phyloP scores from a whole-genome alignment of 2,888 invertebrate species.

The Drepana falcataria region DNA sequence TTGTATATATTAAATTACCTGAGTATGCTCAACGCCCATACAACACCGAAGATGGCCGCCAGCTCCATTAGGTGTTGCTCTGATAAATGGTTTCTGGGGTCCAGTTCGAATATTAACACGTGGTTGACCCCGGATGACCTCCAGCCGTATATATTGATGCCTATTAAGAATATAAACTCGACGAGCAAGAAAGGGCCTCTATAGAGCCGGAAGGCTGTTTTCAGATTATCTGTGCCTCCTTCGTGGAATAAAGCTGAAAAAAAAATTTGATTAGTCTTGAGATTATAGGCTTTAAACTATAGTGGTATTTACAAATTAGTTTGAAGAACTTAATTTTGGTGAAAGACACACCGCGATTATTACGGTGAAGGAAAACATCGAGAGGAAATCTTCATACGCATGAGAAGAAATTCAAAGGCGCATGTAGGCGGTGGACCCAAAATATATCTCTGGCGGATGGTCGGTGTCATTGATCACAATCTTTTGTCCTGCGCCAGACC shows the following conservation, averaged over 20 bases:
- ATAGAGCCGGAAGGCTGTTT: slow-evolving; percentile 94
- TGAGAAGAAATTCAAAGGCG: no score
- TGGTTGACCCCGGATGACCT: slow-evolving; percentile 98
- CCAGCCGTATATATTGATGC: slow-evolving; percentile 98
- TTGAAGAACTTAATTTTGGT: no score
- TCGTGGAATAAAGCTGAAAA: slow-evolving; percentile 86
- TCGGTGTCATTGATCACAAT: no score
- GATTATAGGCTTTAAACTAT: no score
- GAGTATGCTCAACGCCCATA: slow-evolving; percentile 95
- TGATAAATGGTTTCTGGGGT: slow-evolving; percentile 95
- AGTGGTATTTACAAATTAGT: no score
- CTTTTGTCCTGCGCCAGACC: no score
- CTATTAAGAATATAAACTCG: slow-evolving; percentile 95
- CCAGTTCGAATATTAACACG: slow-evolving; percentile 97
- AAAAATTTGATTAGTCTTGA: slow-evolving; percentile 17
- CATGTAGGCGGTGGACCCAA: no score
- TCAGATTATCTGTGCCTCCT: slow-evolving; percentile 84
- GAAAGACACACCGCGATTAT: no score
- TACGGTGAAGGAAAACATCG: no score
- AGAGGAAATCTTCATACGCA: no score
- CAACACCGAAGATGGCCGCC: slow-evolving; percentile 94
- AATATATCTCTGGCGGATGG: no score
- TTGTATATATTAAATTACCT: slow-evolving; percentile 23
- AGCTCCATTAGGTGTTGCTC: slow-evolving; percentile 97
- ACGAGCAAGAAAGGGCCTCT: slow-evolving; percentile 95